Evolutionary conservation across 2,797 vertebrate genomes (phyloP).

Genomic region (Arctocebus calabarensis): DNA sequence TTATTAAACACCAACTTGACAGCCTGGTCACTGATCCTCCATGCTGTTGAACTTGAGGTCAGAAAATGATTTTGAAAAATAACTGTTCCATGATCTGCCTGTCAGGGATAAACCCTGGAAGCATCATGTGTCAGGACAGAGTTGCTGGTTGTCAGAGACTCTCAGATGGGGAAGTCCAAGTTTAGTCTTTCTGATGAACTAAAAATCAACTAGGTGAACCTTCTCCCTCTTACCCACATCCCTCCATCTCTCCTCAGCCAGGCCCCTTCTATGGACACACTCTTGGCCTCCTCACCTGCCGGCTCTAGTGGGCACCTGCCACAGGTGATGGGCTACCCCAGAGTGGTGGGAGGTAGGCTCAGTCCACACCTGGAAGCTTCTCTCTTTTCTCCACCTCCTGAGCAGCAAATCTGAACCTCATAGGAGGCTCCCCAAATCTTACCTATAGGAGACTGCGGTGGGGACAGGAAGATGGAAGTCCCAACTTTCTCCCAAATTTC

Average conservation of each 20-base stretch:
- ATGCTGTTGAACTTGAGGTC: not conserved
- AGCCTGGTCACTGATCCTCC: not conserved
- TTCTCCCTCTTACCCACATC: accelerated
- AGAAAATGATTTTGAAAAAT: not conserved
- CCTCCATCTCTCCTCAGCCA: not conserved
- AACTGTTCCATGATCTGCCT: no score
- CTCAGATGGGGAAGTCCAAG: not conserved
- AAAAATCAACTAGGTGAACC: not conserved
- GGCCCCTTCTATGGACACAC: not conserved
- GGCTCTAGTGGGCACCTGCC: no score
- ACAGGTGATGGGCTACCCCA: no score
- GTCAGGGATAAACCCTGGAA: not conserved
- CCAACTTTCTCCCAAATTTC: not conserved
- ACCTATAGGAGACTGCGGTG: no score
- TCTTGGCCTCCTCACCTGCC: not conserved
- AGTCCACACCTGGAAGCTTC: not conserved
- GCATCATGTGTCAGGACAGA: no score
- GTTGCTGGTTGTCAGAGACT: not conserved
- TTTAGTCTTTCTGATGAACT: not conserved
- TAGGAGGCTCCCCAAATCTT: not conserved
- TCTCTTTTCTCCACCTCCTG: not conserved
- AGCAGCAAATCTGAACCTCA: not conserved
- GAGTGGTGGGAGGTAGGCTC: not conserved
- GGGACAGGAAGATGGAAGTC: not conserved
- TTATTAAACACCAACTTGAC: not conserved